Evolutionary conservation across 2,888 invertebrate genomes (phyloP).

Genomic region (Lysandra bellargus): DNA sequence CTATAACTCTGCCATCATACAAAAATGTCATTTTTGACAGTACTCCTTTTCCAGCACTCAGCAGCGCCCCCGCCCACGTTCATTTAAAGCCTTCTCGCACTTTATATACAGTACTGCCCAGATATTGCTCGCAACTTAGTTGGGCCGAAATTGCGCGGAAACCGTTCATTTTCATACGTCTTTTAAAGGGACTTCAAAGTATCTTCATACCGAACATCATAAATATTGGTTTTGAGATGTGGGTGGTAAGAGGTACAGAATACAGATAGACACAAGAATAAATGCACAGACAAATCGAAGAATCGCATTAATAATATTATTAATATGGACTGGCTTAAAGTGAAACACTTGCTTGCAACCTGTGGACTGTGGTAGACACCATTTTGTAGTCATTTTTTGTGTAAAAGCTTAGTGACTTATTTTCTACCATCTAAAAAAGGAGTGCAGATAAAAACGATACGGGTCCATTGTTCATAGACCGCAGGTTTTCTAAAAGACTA

Average conservation of each 20-base stretch:
- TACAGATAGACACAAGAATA: too few relatives aligned
- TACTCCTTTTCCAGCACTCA: too few relatives aligned
- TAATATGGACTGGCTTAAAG: not conserved
- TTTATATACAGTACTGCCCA: too few relatives aligned
- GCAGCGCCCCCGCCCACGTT: too few relatives aligned
- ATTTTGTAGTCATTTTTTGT: not conserved
- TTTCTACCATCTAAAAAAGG: slow-evolving; percentile 18
- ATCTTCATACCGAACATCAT: not conserved
- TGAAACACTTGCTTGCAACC: not conserved
- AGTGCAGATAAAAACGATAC: slow-evolving; percentile 25
- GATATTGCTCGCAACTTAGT: not conserved
- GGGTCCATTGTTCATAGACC: slow-evolving; percentile 31
- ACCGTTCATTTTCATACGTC: too few relatives aligned
- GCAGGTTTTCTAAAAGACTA: slow-evolving; percentile 14
- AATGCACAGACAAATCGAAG: too few relatives aligned
- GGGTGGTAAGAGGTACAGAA: not conserved
- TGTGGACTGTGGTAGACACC: not conserved
- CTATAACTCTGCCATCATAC: too few relatives aligned
- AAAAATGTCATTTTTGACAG: too few relatives aligned
- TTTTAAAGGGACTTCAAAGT: too few relatives aligned
- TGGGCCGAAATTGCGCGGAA: not conserved
- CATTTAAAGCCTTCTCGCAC: too few relatives aligned
- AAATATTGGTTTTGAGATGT: not conserved
- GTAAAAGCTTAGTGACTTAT: slow-evolving; percentile 15
- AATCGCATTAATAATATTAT: not conserved